Conservation (phyloP, 2,888 invertebrate genomes). For the Tachina lurida region DNA sequence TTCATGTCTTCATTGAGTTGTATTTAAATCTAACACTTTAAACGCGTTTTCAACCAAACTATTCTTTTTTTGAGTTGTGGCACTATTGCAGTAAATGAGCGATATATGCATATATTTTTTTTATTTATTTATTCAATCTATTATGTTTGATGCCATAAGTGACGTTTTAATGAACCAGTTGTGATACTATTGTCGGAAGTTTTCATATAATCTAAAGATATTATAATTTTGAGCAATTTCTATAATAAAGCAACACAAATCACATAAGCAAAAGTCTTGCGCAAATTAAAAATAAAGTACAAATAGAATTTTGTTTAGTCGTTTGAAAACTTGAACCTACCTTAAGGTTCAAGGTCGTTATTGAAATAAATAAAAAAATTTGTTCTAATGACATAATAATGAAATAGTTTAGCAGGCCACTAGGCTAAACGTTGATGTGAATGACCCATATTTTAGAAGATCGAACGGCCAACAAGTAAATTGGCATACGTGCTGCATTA, state of each 20-base stretch:
- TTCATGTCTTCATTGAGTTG: no score
- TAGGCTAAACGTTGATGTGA: slow-evolving; percentile 54
- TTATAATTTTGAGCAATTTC: slow-evolving; percentile 44
- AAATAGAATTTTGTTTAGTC: neutral
- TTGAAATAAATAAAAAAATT: neutral
- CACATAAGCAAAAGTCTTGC: slow-evolving; percentile 12
- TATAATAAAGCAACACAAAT: slow-evolving; percentile 22
- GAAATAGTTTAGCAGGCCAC: slow-evolving; percentile 57
- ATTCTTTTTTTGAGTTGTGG: no score
- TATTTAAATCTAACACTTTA: no score
- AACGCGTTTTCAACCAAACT: no score
- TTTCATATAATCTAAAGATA: slow-evolving; percentile 44
- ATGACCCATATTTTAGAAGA: slow-evolving; percentile 59
- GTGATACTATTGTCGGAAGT: slow-evolving; percentile 69
- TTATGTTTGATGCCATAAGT: slow-evolving; percentile 32
- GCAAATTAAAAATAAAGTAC: neutral
- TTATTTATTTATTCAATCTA: neutral
- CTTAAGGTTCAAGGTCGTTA: slow-evolving; percentile 58
- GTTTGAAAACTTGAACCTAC: slow-evolving; percentile 56
- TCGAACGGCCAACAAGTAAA: neutral
- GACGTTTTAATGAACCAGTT: slow-evolving; percentile 59
- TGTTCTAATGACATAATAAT: neutral
- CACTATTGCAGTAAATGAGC: no score
- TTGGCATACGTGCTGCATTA: slow-evolving; percentile 2
- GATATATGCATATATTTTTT: neutral